These are phyloP conservation scores for Alouatta palliata DNA, from an alignment of 2,113 vertebrate species.

Conservation along the genomic window DNA sequence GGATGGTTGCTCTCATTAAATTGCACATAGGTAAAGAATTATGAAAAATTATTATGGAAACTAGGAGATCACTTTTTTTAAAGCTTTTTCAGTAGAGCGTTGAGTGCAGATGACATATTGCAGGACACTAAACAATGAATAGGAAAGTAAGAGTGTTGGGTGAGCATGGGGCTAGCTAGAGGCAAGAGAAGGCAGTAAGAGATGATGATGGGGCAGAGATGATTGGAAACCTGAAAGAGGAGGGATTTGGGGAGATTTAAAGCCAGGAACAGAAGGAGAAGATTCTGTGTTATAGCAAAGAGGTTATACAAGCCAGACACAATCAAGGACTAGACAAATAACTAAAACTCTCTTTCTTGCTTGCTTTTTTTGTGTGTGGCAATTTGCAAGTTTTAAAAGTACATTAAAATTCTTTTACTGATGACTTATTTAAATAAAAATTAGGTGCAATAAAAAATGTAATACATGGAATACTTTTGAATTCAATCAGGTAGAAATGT, in stretches of 20 bases:
- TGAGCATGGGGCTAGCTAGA: neutral
- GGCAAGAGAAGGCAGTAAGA: neutral
- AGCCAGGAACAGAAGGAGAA: neutral
- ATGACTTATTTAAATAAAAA: neutral
- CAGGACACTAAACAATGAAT: neutral
- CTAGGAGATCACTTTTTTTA: neutral
- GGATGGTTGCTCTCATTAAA: neutral
- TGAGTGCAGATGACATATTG: neutral
- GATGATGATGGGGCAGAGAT: neutral
- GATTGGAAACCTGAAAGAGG: neutral
- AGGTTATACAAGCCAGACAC: neutral
- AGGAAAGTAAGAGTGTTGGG: neutral
- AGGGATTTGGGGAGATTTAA: neutral
- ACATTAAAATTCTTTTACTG: neutral
- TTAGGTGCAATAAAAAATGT: neutral
- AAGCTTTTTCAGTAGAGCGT: neutral
- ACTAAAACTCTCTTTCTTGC: no score
- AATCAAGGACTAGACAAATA: neutral
- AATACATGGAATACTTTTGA: neutral
- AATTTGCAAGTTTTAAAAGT: conserved; percentile 10
- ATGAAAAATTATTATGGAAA: neutral
- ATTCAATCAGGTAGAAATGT: neutral
- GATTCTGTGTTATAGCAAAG: neutral
- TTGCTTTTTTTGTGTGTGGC: neutral
- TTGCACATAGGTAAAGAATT: neutral